Evolutionary conservation across 2,113 vertebrate genomes (phyloP).

Genomic region (Syrmaticus mikado): DNA sequence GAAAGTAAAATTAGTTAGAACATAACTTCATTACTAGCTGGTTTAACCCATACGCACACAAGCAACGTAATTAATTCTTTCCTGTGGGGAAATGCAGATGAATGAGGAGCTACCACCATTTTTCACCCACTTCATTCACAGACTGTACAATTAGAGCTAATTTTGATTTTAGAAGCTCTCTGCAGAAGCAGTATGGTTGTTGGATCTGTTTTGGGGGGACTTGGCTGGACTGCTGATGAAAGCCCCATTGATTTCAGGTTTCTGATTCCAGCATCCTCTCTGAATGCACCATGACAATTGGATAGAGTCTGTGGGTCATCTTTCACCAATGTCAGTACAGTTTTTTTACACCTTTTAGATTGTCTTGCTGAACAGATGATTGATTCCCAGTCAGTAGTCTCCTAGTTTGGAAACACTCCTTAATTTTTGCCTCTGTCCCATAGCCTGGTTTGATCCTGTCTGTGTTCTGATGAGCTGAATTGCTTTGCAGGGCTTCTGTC

Average conservation of each 20-base stretch:
- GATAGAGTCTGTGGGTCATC: background rate
- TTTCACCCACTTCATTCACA: background rate
- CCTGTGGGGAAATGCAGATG: background rate
- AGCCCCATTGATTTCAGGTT: background rate
- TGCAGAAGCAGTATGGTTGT: background rate
- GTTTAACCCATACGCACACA: background rate
- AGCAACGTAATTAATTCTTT: background rate
- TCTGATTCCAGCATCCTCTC: background rate
- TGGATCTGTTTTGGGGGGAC: fast-evolving
- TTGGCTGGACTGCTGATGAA: background rate
- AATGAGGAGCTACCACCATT: background rate
- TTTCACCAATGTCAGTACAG: background rate
- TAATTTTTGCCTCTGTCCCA: background rate
- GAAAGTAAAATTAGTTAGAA: background rate
- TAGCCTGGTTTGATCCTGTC: background rate
- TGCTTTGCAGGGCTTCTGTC: background rate
- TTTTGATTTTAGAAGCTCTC: background rate
- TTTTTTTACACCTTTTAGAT: background rate
- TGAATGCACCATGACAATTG: fast-evolving
- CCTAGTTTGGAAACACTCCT: background rate
- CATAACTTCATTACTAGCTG: background rate
- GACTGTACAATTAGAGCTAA: background rate
- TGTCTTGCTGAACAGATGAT: background rate
- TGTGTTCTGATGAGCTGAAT: background rate
- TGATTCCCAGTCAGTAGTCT: background rate